Evolutionary conservation across 2,888 invertebrate genomes (phyloP).

Genomic region (Automeris io): DNA sequence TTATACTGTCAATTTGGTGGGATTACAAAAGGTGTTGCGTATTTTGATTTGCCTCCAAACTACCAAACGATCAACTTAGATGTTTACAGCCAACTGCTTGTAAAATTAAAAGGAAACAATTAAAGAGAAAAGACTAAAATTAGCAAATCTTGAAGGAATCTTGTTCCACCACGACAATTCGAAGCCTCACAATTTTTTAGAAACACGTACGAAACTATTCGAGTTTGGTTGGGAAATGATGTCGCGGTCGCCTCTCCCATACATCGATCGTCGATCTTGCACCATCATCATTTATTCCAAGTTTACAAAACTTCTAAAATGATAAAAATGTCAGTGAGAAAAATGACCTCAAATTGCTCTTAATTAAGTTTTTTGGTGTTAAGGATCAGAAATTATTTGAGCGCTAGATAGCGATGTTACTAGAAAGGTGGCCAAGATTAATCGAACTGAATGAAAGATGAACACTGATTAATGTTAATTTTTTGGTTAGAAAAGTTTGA

Average conservation of each 20-base stretch:
- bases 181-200: too few species aligned
- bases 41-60: neutral
- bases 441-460: too few species aligned
- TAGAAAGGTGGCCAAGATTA: too few species aligned
- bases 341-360: neutral
- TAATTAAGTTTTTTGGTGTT: neutral
- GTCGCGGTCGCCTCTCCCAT: too few species aligned
- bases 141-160: too few species aligned
- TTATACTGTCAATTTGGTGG: neutral
- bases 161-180: too few species aligned
- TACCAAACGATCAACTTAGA: neutral
- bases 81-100: neutral
- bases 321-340: neutral
- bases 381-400: neutral
- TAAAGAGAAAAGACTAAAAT: too few species aligned
- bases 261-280: neutral
- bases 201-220: neutral
- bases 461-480: too few species aligned
- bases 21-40: neutral
- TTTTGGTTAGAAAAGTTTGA: too few species aligned
- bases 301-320: neutral
- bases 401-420: too few species aligned
- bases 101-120: neutral
- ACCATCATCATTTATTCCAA: neutral
- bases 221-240: neutral